A percentile compares a stretch with the other conserved stretches of the same genome.
These are phyloP conservation scores for Caracal caracal DNA, from an alignment of 2,113 vertebrate species.

Conservation along the genomic window DNA sequence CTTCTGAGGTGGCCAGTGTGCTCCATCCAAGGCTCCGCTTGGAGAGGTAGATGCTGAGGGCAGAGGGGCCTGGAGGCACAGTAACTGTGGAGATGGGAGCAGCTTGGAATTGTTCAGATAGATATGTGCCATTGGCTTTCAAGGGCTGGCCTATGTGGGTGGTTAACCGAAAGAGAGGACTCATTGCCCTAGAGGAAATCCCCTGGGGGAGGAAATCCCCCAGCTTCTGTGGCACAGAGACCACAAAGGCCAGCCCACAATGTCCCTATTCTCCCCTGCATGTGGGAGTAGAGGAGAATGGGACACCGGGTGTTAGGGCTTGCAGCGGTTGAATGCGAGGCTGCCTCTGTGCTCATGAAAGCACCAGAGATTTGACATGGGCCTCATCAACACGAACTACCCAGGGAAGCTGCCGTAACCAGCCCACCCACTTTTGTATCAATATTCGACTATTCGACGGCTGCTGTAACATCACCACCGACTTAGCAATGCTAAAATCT, in stretches of 20 bases:
- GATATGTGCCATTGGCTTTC: neutral
- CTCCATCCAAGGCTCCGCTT: neutral
- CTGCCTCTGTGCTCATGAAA: neutral
- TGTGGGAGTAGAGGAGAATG: neutral
- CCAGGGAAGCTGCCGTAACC: neutral
- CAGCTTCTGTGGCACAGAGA: neutral
- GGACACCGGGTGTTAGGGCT: neutral
- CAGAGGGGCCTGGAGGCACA: neutral
- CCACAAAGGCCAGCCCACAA: neutral
- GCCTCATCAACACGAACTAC: neutral
- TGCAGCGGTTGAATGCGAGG: neutral
- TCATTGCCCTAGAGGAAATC: neutral
- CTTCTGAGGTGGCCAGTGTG: fast-evolving
- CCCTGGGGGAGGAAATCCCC: no score
- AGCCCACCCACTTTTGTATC: neutral
- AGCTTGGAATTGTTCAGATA: neutral
- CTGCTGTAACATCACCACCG: neutral
- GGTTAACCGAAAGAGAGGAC: neutral
- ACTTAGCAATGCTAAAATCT: neutral
- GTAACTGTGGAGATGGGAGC: neutral
- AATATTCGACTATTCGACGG: neutral
- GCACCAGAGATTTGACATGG: neutral
- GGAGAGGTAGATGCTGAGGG: neutral
- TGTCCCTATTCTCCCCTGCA: neutral
- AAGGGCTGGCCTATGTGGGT: neutral